phyloP scores from a whole-genome alignment of 37 sponge, comb jelly and placozoan genomes.

The Trichoplax adhaerens region DNA sequence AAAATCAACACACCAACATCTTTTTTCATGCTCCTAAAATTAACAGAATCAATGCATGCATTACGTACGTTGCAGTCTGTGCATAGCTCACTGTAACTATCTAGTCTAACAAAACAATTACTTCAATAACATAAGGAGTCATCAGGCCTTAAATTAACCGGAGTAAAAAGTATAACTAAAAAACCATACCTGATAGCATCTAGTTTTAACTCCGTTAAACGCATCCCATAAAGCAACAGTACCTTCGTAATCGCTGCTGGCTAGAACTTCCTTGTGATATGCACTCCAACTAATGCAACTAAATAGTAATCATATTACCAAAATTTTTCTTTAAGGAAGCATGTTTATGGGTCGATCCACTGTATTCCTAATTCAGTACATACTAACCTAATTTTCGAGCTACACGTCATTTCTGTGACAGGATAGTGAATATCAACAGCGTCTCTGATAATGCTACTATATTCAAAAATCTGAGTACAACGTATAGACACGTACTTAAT shows the following conservation, averaged over 20 bases:
- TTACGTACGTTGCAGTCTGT: too few species aligned
- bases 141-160: too few species aligned
- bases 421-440: constrained; percentile 41
- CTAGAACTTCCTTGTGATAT: constrained; percentile 6
- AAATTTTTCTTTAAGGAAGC: not conserved
- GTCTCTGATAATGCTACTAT: constrained; percentile 19
- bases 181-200: constrained; percentile 25
- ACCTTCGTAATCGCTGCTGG: constrained; percentile 51
- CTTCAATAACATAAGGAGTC: too few species aligned
- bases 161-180: too few species aligned
- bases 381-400: constrained; percentile 48
- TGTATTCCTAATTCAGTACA: not conserved
- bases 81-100: not conserved
- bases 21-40: constrained; percentile 46
- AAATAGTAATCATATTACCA: not conserved
- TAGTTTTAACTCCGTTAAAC: constrained; percentile 12
- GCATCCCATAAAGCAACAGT: constrained; percentile 43
- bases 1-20: constrained; percentile 63
- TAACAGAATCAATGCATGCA: not conserved
- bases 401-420: constrained; percentile 35
- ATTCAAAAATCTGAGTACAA: constrained; percentile 34
- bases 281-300: constrained; percentile 18
- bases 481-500: not conserved
- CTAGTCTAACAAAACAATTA: not conserved
- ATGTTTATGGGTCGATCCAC: not conserved